A percentile compares a stretch with the other conserved stretches of the same genome.
These are phyloP conservation scores for Caiman crocodilus DNA, from an alignment of 2,797 vertebrate species.

Conservation along the genomic window DNA sequence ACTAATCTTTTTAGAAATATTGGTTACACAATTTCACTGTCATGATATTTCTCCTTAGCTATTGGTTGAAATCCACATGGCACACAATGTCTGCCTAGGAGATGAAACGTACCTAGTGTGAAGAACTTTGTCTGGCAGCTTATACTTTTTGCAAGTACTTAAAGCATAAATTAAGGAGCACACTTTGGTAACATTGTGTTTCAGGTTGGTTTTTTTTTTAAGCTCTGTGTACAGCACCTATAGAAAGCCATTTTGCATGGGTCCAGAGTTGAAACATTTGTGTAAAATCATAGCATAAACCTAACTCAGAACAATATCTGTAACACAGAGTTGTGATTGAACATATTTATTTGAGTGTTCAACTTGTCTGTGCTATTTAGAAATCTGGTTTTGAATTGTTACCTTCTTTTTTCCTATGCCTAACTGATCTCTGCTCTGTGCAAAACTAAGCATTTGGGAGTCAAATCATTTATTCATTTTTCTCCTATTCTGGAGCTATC, in stretches of 20 bases:
- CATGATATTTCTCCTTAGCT: background rate
- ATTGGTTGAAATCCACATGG: background rate
- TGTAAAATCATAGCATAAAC: background rate
- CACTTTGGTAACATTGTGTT: background rate
- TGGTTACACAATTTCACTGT: background rate
- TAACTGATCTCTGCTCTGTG: background rate
- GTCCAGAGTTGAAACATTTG: background rate
- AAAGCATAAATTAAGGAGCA: constrained; percentile 5
- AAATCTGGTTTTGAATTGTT: background rate
- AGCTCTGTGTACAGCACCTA: background rate
- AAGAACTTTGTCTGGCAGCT: background rate
- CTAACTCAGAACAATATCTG: background rate
- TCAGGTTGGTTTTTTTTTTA: background rate
- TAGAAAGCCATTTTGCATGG: background rate
- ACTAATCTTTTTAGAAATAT: constrained; percentile 6
- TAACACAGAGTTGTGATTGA: background rate
- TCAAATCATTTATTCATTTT: background rate
- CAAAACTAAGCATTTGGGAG: background rate
- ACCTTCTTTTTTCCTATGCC: background rate
- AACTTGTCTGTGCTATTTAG: background rate
- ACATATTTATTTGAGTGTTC: background rate
- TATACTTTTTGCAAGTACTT: background rate
- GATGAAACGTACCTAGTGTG: background rate
- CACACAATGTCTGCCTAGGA: background rate
- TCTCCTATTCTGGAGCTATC: background rate